phyloP scores from a whole-genome alignment of 2,888 invertebrate species.

The Caenorhabditis macrosperma region DNA sequence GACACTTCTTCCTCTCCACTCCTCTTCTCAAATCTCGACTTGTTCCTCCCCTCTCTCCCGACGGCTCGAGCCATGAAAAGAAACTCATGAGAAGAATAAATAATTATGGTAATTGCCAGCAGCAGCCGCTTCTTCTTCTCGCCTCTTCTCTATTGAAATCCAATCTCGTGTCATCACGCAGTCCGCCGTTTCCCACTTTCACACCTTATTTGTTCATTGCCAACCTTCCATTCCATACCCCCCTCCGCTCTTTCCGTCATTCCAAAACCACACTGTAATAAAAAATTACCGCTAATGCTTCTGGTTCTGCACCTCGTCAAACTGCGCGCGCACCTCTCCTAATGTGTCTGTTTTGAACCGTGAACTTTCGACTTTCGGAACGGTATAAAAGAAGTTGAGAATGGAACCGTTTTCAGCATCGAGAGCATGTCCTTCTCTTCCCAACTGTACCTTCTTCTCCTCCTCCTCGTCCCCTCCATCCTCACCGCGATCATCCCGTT shows the following conservation, averaged over 20 bases:
- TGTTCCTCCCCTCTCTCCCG: neutral
- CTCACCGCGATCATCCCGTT: conserved; percentile 28
- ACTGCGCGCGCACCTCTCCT: too few relatives aligned
- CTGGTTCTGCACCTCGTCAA: conserved; percentile 1
- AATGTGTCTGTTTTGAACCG: neutral
- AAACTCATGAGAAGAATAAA: conserved; percentile 42
- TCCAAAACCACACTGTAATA: neutral
- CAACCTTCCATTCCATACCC: conserved; percentile 8
- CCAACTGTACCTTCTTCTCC: neutral
- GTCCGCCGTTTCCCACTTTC: conserved; percentile 7
- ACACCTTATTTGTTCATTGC: conserved; percentile 18
- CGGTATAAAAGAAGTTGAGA: neutral
- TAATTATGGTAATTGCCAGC: conserved; percentile 54
- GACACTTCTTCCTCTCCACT: neutral
- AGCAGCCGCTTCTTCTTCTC: conserved; percentile 14
- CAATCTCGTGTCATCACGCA: conserved; percentile 19
- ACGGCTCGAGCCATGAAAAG: neutral
- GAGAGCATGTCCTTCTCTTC: neutral
- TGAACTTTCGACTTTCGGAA: neutral
- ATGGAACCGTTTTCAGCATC: neutral
- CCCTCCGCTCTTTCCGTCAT: too few relatives aligned
- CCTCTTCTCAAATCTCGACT: neutral
- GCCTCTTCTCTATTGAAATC: conserved; percentile 19
- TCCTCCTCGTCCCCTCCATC: neutral
- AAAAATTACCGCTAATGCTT: conserved; percentile 17